These are phyloP conservation scores for Hydrochoerus hydrochaeris DNA, from an alignment of 2,113 vertebrate species.

Conservation along the genomic window DNA sequence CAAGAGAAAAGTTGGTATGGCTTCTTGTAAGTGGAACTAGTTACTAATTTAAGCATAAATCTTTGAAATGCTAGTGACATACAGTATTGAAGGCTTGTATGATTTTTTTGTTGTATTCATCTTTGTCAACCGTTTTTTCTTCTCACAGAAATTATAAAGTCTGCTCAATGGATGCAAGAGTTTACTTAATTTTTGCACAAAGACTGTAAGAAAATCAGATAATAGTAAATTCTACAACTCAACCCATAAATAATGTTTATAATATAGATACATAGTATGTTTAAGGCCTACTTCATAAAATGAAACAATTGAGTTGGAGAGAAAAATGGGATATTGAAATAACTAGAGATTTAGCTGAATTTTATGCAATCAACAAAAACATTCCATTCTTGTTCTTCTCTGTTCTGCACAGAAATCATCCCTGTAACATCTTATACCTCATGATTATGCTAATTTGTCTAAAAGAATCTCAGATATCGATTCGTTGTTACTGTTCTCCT, in stretches of 20 bases:
- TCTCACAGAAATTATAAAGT: conserved; percentile 2
- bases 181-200: conserved; percentile 45
- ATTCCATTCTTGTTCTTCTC: conserved; percentile 42
- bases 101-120: background rate
- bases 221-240: conserved; percentile 36
- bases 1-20: conserved; percentile 35
- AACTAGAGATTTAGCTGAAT: conserved; percentile 21
- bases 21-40: background rate
- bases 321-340: background rate
- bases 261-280: background rate
- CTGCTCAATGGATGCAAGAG: background rate
- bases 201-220: conserved; percentile 25
- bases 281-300: conserved; percentile 26
- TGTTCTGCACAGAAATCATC: background rate
- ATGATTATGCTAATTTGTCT: conserved; percentile 19
- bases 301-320: background rate
- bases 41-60: conserved; percentile 39
- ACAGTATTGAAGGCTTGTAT: background rate
- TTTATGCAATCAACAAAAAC: conserved; percentile 14
- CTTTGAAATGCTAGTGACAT: background rate
- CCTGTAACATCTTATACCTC: background rate
- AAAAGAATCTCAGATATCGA: background rate
- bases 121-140: background rate
- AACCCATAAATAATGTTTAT: conserved; percentile 3
- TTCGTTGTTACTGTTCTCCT: background rate